phyloP scores from a whole-genome alignment of 2,113 vertebrate species.

The Galeopterus variegatus region DNA sequence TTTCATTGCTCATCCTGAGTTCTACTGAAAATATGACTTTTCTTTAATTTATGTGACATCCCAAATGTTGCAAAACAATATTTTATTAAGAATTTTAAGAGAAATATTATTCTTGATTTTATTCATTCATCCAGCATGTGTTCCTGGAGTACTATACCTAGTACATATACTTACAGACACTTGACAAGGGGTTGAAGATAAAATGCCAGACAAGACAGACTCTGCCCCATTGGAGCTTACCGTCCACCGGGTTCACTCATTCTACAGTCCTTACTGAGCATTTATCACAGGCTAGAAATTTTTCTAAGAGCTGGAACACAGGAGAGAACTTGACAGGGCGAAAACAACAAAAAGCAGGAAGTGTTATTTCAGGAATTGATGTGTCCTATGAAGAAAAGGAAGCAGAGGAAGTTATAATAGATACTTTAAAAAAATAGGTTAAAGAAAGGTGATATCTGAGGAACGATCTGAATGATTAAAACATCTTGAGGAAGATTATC shows the following conservation, averaged over 20 bases:
- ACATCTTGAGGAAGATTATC: not conserved
- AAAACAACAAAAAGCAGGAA: not conserved
- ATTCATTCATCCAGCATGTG: not conserved
- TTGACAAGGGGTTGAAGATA: not conserved
- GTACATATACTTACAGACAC: not conserved
- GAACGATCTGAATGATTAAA: constrained; percentile 7
- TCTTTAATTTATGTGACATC: not conserved
- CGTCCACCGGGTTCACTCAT: not conserved
- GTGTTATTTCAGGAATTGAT: not conserved
- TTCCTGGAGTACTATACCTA: not conserved
- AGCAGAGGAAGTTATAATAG: not conserved
- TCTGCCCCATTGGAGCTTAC: not conserved
- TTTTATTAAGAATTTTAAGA: not conserved
- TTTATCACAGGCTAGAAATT: not conserved
- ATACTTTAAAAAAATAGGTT: not conserved
- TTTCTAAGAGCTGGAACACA: not conserved
- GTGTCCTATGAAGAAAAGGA: not conserved
- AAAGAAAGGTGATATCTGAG: not conserved
- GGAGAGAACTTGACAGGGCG: not conserved
- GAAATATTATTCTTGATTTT: not conserved
- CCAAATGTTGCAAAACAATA: not conserved
- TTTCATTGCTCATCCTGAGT: not conserved
- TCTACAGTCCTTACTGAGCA: not conserved
- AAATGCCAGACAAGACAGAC: not conserved
- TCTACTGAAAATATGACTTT: not conserved